Evolutionary conservation across 2,797 vertebrate species (phyloP).

Genomic region (Melanotaenia nigrans): DNA sequence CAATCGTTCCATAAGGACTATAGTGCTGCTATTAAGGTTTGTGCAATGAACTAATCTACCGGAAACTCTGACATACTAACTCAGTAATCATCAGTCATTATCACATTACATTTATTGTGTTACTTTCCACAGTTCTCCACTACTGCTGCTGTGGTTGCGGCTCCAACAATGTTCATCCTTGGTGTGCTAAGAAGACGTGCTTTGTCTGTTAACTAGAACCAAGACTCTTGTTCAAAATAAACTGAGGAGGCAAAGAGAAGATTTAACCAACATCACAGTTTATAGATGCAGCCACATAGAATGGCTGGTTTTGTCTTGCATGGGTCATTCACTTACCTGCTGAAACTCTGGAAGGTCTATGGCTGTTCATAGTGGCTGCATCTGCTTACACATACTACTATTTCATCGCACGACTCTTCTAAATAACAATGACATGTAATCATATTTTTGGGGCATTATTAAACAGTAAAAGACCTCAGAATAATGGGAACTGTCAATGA

Average conservation of each 20-base stretch:
- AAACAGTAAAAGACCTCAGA: neutral
- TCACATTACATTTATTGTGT: slow-evolving; percentile 3
- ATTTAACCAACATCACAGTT: neutral
- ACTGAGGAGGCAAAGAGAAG: neutral
- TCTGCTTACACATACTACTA: neutral
- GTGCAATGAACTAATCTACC: slow-evolving; percentile 17
- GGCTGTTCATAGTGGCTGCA: neutral
- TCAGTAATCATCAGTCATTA: neutral
- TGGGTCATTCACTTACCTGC: neutral
- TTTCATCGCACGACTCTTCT: no score
- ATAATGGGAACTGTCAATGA: neutral
- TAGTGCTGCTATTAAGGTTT: slow-evolving; percentile 72
- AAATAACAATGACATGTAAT: neutral
- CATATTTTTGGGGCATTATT: neutral
- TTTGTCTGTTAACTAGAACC: slow-evolving; percentile 30
- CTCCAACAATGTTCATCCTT: slow-evolving; percentile 57
- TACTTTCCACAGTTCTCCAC: slow-evolving; percentile 64
- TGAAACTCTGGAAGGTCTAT: neutral
- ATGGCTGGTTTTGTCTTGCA: neutral
- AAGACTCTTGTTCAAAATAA: slow-evolving; percentile 2
- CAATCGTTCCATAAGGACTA: slow-evolving; percentile 73
- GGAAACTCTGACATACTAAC: neutral
- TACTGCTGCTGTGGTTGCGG: slow-evolving; percentile 64
- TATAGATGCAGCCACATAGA: neutral
- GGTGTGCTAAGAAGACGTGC: slow-evolving; percentile 45